Evolutionary conservation across 2,888 invertebrate species (phyloP).

Genomic region (Andrena bucephala): DNA sequence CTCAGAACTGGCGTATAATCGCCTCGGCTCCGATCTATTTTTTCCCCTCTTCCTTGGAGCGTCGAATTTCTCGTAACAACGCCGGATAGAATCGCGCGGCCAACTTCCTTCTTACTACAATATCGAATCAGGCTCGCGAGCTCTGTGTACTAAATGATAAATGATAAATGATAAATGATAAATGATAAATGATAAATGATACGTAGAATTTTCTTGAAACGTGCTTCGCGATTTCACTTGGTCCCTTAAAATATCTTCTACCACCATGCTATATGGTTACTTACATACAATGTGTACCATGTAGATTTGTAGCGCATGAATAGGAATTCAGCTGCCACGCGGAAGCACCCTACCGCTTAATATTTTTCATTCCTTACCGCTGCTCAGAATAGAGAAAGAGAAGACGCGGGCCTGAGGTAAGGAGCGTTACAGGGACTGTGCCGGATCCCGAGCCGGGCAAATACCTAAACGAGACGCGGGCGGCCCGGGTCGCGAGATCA

Average conservation of each 20-base stretch:
- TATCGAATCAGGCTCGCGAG: neutral
- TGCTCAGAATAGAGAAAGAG: conserved; percentile 20
- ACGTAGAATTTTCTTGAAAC: neutral
- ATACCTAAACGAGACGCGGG: conserved; percentile 50
- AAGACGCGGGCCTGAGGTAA: conserved; percentile 13
- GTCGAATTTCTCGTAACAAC: conserved; percentile 9
- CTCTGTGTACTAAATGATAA: neutral
- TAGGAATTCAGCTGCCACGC: conserved; percentile 31
- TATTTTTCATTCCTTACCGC: conserved; percentile 53
- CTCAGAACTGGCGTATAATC: conserved; percentile 32
- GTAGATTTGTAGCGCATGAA: conserved; percentile 20
- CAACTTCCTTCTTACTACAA: conserved; percentile 3
- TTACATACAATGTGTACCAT: neutral
- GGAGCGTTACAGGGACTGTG: conserved; percentile 56
- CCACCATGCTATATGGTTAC: neutral
- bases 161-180: neutral
- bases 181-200: no score
- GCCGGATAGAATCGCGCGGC: neutral
- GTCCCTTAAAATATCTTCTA: neutral
- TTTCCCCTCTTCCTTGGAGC: neutral
- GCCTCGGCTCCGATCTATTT: conserved; percentile 12
- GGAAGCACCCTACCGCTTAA: neutral
- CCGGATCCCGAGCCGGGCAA: conserved; percentile 5
- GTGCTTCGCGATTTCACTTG: conserved; percentile 4
- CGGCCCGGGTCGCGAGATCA: conserved; percentile 21